These are phyloP conservation scores for Caenorhabditis angaria DNA, from an alignment of 2,888 invertebrate species.

Conservation along the genomic window DNA sequence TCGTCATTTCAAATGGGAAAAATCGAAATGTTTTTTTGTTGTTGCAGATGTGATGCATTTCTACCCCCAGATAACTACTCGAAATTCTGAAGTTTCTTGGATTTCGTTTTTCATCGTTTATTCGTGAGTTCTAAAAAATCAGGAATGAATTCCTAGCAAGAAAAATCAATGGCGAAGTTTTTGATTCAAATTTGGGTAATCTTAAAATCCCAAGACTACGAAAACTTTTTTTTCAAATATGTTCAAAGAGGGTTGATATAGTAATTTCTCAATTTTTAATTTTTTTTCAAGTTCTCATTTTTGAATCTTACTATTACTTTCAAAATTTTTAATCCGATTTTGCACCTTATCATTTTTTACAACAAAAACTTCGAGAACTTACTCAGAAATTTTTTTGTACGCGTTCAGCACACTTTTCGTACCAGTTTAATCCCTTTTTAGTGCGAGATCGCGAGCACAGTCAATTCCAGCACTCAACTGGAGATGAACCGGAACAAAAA, in stretches of 20 bases:
- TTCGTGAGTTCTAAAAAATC: constrained; percentile 30
- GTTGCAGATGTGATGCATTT: constrained; percentile 11
- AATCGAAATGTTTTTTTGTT: background rate
- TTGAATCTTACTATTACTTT: too few species aligned
- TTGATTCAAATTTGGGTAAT: background rate
- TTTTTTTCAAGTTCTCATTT: background rate
- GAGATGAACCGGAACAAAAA: too few species aligned
- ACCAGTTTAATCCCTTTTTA: too few species aligned
- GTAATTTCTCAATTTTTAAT: background rate
- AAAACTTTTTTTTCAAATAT: background rate
- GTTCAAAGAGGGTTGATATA: background rate
- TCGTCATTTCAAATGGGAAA: too few species aligned
- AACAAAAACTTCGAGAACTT: too few species aligned
- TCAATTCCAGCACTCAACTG: too few species aligned
- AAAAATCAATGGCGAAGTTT: constrained; percentile 6
- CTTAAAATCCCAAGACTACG: background rate
- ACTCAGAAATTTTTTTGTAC: too few species aligned
- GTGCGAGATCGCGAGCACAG: too few species aligned
- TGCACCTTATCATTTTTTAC: too few species aligned
- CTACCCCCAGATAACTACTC: background rate
- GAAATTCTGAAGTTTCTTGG: constrained; percentile 18
- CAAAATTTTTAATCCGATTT: too few species aligned
- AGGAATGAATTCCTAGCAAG: too few species aligned
- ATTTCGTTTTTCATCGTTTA: constrained; percentile 36
- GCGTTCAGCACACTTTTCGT: too few species aligned